Evolutionary conservation across 2,888 invertebrate species (phyloP), one percentile per base, ranked within the genome.

Genomic region (Tanypteryx hageni): DNA sequence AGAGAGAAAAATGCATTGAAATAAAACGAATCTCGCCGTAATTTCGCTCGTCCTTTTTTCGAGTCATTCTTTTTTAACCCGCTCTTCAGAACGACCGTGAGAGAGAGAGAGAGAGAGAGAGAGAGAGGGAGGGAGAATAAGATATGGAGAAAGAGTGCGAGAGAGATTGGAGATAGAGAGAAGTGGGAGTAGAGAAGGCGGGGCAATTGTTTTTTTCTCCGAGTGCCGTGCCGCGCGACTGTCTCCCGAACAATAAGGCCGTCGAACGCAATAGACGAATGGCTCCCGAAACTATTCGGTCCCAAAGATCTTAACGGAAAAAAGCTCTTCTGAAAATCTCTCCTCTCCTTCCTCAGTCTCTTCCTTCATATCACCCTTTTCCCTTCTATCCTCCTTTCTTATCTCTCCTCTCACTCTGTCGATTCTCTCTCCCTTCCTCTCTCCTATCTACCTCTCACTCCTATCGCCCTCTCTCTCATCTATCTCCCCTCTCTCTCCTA

Each of bases 231-330:
- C 18, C 44, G n/a, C 61, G 64, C 13, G 89, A 68, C 61, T 64
- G 89, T 44, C 89, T 31, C 44, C n/a, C 68, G 27, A 89, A 59
- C 89, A 44, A 44, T 56, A 18, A 61, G 68, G 64, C 64, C 64
- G 68, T 31, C 89, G 64, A 89, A 89, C 16, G 89, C 89, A 64
- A 56, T 89, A 64, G 89, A 89, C 64, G 64, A 64, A 68, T 64
- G 44, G 89, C 64, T 61, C 58, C 86, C 61, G 27, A 61, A 61
- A 7, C 59, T 27, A 59, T 61, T 22, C 89, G 64, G 64, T 89
- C 31, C 64, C 8, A n/a, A 8, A 64, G 68, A 89, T 89, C 89
- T 44, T 68, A 16, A 68, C 64, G 16, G 64, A 89, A 18, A 31
- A 31, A 86, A 86, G 8, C 59, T 8, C 57, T 27, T 10, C 61